Conservation (phyloP, 2,113 vertebrate species). For the Etheostoma cragini region DNA sequence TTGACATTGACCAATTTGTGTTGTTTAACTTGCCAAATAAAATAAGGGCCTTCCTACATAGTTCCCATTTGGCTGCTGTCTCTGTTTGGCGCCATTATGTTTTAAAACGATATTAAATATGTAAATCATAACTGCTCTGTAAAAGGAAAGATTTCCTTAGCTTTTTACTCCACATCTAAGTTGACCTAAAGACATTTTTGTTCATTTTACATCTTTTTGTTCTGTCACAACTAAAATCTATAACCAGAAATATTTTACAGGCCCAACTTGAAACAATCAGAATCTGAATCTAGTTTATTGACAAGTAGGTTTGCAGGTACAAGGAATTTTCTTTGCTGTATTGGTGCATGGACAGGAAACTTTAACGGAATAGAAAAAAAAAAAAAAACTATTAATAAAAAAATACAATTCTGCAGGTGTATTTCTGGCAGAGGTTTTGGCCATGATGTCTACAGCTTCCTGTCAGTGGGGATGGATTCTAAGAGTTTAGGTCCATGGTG, state of each 20-base stretch:
- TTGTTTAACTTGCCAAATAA: background rate
- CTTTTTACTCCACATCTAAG: background rate
- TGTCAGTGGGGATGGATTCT: no score
- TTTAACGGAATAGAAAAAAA: no score
- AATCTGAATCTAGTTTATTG: no score
- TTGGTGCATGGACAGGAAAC: no score
- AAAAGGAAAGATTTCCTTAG: background rate
- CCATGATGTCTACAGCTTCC: no score
- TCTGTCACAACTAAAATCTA: background rate
- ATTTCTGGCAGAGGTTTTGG: no score
- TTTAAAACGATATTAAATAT: background rate
- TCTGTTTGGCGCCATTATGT: slow-evolving; percentile 3
- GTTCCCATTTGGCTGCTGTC: slow-evolving; percentile 7
- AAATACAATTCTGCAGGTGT: no score
- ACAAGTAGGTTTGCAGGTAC: no score
- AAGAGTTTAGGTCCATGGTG: no score
- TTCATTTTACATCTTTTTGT: background rate
- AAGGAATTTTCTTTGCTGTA: no score
- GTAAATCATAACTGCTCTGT: background rate
- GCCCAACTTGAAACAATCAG: slow-evolving; percentile 1
- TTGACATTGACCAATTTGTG: background rate
- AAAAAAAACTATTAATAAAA: no score
- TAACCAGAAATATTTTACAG: background rate
- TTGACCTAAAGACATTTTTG: background rate
- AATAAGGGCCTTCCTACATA: background rate